Conservation (phyloP, 2,888 invertebrate species). For the Homarus gammarus region DNA sequence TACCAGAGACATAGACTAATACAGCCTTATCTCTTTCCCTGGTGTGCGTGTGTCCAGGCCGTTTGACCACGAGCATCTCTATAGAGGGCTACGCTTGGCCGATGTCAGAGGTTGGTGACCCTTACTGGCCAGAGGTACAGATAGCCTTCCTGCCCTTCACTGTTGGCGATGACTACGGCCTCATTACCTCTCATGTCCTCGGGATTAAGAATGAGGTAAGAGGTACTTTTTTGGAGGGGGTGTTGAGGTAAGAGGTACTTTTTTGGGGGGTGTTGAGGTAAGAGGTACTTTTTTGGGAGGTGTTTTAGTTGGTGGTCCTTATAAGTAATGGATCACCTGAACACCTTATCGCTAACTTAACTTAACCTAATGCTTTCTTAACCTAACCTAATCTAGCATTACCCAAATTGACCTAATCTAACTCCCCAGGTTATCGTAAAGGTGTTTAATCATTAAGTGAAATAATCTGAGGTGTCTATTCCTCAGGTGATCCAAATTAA, state of each 20-base stretch:
- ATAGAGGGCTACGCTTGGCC: slow-evolving; percentile 93
- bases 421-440: too few relatives aligned
- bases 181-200: slow-evolving; percentile 6
- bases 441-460: too few relatives aligned
- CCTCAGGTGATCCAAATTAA: too few relatives aligned
- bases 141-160: slow-evolving; percentile 48
- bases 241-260: background rate
- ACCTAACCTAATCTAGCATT: too few relatives aligned
- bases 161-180: slow-evolving; percentile 43
- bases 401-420: too few relatives aligned
- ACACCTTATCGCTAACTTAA: too few relatives aligned
- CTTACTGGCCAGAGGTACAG: slow-evolving; percentile 79
- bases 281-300: background rate
- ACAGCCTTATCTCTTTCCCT: background rate
- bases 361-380: too few relatives aligned
- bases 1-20: background rate
- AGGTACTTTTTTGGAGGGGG: background rate
- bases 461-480: too few relatives aligned
- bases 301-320: too few relatives aligned
- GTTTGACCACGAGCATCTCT: slow-evolving; percentile 92
- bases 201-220: slow-evolving; percentile 8
- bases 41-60: slow-evolving; percentile 82
- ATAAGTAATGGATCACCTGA: too few relatives aligned
- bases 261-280: background rate
- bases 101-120: slow-evolving; percentile 90